These are phyloP conservation scores for Elaphurus davidianus DNA, from an alignment of 2,113 vertebrate genomes.

Conservation along the genomic window DNA sequence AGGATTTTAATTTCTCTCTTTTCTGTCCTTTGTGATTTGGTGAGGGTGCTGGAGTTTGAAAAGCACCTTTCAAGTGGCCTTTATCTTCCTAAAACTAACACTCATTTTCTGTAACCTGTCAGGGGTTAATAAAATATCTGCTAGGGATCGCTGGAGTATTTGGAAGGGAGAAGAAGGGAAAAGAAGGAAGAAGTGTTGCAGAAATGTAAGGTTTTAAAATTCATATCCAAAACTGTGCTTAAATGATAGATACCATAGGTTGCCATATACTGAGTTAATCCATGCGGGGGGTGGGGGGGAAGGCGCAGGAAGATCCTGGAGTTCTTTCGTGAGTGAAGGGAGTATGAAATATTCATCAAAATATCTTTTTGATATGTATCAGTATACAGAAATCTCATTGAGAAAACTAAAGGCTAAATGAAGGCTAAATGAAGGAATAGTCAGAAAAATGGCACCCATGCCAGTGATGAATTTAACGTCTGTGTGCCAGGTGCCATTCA, in stretches of 20 bases:
- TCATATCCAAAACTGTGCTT: neutral
- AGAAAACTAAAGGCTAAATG: neutral
- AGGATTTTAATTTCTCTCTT: neutral
- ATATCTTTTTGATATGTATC: neutral
- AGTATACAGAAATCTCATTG: neutral
- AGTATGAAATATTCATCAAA: neutral
- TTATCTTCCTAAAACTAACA: neutral
- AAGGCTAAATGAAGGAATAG: neutral
- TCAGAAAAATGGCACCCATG: neutral
- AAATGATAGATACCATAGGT: neutral
- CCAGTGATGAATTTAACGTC: rapidly evolving
- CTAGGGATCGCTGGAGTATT: neutral
- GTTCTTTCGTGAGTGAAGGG: neutral
- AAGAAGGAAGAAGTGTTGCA: neutral
- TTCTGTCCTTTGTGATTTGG: neutral
- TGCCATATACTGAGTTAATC: neutral
- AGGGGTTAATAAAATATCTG: neutral
- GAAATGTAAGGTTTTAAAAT: neutral
- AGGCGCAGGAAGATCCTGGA: neutral
- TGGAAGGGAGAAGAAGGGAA: neutral
- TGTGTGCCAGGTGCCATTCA: rapidly evolving
- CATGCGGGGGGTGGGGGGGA: neutral
- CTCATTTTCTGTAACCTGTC: neutral
- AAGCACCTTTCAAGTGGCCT: neutral
- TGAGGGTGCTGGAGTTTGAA: neutral